Conservation (phyloP, 2,797 vertebrate genomes). For the Sebastes paucispinis region DNA sequence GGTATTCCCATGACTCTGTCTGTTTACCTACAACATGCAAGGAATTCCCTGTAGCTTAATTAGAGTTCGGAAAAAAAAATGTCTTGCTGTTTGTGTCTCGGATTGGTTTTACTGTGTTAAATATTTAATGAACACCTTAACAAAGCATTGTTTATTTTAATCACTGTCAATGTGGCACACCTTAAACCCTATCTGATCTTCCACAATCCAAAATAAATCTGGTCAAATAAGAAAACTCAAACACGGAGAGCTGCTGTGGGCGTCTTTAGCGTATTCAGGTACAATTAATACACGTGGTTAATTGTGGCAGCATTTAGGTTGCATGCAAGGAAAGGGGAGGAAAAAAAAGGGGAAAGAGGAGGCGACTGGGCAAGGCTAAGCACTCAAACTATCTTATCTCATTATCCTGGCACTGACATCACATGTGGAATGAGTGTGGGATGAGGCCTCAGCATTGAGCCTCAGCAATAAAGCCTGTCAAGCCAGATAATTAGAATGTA, state of each 20-base stretch:
- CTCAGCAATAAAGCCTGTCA: conserved; percentile 81
- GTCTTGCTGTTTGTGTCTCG: conserved; percentile 76
- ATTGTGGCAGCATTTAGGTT: conserved; percentile 38
- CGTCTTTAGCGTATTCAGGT: conserved; percentile 36
- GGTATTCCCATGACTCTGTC: conserved; percentile 79
- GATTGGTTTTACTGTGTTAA: conserved; percentile 80
- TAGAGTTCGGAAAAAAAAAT: conserved; percentile 77
- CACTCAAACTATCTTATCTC: conserved; percentile 80
- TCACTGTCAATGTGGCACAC: conserved; percentile 70
- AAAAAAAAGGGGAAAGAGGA: conserved; percentile 30
- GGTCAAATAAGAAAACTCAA: conserved; percentile 52
- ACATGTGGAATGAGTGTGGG: conserved; percentile 79
- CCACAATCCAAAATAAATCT: conserved; percentile 56
- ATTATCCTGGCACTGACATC: conserved; percentile 79
- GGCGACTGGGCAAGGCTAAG: conserved; percentile 62
- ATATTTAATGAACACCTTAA: conserved; percentile 82
- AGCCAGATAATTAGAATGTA: conserved; percentile 84
- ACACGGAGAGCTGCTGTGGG: neutral
- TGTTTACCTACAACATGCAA: conserved; percentile 87
- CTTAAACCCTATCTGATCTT: conserved; percentile 62
- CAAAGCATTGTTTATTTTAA: conserved; percentile 82
- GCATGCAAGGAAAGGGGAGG: neutral
- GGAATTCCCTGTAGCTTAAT: conserved; percentile 87
- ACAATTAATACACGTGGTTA: conserved; percentile 24
- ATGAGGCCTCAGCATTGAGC: conserved; percentile 77